Conservation (phyloP, 2,113 vertebrate species). For the Sminthopsis crassicaudata region DNA sequence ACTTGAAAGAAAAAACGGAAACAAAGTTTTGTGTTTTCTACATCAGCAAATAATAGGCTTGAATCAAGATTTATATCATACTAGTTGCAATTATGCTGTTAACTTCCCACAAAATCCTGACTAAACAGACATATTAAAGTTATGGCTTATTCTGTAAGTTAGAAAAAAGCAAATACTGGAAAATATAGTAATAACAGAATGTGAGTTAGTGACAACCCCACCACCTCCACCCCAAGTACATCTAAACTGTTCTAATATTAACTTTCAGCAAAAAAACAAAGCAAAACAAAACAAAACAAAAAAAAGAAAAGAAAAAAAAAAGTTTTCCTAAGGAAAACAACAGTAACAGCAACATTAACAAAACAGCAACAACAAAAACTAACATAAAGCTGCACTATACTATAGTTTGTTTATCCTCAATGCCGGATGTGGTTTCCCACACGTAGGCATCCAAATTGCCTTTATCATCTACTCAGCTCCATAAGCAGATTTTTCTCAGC, state of each 20-base stretch:
- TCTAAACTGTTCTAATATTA: conserved; percentile 80
- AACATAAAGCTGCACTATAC: conserved; percentile 91
- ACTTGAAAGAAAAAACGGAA: conserved; percentile 82
- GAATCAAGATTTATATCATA: conserved; percentile 68
- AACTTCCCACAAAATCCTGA: conserved; percentile 74
- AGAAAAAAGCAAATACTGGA: conserved; percentile 75
- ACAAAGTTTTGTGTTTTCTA: conserved; percentile 77
- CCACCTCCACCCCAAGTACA: conserved; percentile 71
- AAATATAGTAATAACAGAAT: conserved; percentile 71
- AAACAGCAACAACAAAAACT: conserved; percentile 56
- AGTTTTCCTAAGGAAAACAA: conserved; percentile 71
- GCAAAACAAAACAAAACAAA: neutral
- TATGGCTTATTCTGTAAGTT: conserved; percentile 48
- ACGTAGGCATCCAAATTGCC: conserved; percentile 80
- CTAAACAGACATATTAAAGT: conserved; percentile 70
- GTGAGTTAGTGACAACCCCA: conserved; percentile 74
- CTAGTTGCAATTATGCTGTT: conserved; percentile 69
- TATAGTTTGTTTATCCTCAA: conserved; percentile 82
- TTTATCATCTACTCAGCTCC: conserved; percentile 79
- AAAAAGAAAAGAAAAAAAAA: neutral
- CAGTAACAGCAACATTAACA: neutral
- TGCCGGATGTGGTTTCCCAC: conserved; percentile 75
- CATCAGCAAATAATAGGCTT: conserved; percentile 73
- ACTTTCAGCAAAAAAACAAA: conserved; percentile 30
- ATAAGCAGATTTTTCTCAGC: conserved; percentile 81